Base-by-base conservation (phyloP, 2,888 invertebrate genomes). In the Mongoloraphidia duomilia region DNA sequence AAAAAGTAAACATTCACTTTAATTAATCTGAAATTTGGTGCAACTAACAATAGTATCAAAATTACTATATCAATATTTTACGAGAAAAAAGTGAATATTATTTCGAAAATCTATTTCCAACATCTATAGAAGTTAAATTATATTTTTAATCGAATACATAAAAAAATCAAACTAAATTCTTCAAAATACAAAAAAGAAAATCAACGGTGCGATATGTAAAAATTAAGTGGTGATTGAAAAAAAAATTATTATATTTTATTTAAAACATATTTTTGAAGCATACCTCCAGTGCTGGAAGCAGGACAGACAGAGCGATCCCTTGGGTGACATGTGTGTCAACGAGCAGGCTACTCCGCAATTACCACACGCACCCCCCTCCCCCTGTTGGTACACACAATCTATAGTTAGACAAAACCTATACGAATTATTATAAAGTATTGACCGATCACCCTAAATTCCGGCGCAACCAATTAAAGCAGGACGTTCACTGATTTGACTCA, bases 251-350 rank as follows among this genome's bases (percentile, higher is more conserved):
- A 13, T 17, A 12, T 43, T 43, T 33, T 33, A 34, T 44, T 44
- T 33, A 34, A 34, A 3, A 14, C 3, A 48, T 36, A n/a, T 39
- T 11, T 34, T 13, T 67, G 26, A 26, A 6, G 73, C 73, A 72
- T 80, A 84, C 84, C 84, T 86, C 82, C 84, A 88, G 69, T 87
- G 86, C 66, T 83, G 80, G 73, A 81, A 84, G 71, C 89, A 90
- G 69, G 85, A 83, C 68, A 79, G 79, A 72, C 89, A 90, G 69
- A 88, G 75, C 63, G 78, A 74, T 65, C 85, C 86, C 68, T 83
- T 82, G 59, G 83, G 76, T 57, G 85, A 83, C 61, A 77, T 74
- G 69, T 82, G 81, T 59, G 83, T 74, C 65, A 81, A 76, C 64
- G 82, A 79, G 68, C 84, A 83, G 65, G 76, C 75, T 64, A 85